Evolutionary conservation across 2,888 invertebrate genomes (phyloP), one percentile per base, ranked within the genome.

Genomic region (Nasonovia ribisnigri): DNA sequence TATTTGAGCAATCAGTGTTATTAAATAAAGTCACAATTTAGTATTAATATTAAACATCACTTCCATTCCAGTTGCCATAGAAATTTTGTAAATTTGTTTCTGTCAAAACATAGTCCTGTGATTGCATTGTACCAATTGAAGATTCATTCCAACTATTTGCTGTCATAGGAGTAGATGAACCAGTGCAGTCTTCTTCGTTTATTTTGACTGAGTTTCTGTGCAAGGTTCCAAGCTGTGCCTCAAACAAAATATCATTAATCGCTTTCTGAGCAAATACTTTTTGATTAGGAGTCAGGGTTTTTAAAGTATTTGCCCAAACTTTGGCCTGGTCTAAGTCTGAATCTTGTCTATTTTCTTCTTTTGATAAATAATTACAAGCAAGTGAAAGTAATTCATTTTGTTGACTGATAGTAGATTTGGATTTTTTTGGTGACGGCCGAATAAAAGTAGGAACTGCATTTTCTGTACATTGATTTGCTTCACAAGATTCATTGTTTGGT

Each of bases 301-400:
- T 90, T 6, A 84, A 84, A 2, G 0, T 90, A 24, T 90, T 67
- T 5, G 90, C 11, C 90, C 90, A 90, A 90, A 90, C 90, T 90
- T 90, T 90, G n/a, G 90, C 46, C 67, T 2, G 84, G 11, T 90
- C 4, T 90, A 90, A 84, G 11, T 90, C 90, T 2, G 0, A 0
- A 13, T 90, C 90, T 90, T 90, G 4, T 90, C 1, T 90, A 5
- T n/a, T 90, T 2, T 90, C 90, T 0, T 90, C 2, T 24, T 90
- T 90, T 0, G 77, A 90, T 3, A 77, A 90, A 90, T 90, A 90
- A 0, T 11, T 3, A 90, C 90, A 90, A 3, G 90, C 77, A 0
- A 90, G 42, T 0, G 77, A 90, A 26, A 90, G 90, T 84, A 90
- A 90, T 90, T 90, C 51, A 90, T 90, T 90, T 51, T 77, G 90